Conservation (phyloP, 2,888 invertebrate genomes). For the Macrophya annulata region DNA sequence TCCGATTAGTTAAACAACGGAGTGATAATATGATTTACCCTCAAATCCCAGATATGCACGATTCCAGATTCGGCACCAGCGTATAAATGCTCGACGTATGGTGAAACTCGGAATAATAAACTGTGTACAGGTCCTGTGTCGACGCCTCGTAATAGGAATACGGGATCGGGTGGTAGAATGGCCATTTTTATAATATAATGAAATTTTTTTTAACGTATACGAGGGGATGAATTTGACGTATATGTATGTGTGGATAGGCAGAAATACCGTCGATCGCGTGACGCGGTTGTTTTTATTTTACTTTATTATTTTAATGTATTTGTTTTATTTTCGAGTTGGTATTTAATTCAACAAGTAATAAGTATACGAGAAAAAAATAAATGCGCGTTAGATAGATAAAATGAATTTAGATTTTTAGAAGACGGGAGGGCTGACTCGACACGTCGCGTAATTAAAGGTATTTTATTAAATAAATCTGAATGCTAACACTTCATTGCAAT, state of each 20-base stretch:
- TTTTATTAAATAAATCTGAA: conserved; percentile 17
- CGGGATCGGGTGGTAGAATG: conserved; percentile 89
- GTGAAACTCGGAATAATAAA: conserved; percentile 82
- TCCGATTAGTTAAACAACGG: neutral
- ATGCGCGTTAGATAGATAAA: neutral
- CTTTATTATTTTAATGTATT: no score
- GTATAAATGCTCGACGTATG: conserved; percentile 82
- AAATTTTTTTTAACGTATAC: neutral
- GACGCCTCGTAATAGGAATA: conserved; percentile 86
- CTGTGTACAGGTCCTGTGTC: conserved; percentile 89
- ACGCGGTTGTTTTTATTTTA: neutral
- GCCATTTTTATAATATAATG: conserved; percentile 81
- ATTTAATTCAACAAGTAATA: neutral
- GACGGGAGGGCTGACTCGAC: conserved; percentile 58
- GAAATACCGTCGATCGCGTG: conserved; percentile 2
- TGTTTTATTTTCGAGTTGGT: no score
- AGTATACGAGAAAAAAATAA: neutral
- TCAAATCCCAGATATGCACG: conserved; percentile 90
- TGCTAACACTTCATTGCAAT: conserved; percentile 39
- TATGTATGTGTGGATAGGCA: neutral
- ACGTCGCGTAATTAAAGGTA: conserved; percentile 41
- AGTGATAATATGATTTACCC: conserved; percentile 80
- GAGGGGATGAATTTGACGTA: no score
- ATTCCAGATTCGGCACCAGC: conserved; percentile 89
- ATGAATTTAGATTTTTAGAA: conserved; percentile 17